phyloP scores from a whole-genome alignment of 2,113 vertebrate species.

The Octodon degus region DNA sequence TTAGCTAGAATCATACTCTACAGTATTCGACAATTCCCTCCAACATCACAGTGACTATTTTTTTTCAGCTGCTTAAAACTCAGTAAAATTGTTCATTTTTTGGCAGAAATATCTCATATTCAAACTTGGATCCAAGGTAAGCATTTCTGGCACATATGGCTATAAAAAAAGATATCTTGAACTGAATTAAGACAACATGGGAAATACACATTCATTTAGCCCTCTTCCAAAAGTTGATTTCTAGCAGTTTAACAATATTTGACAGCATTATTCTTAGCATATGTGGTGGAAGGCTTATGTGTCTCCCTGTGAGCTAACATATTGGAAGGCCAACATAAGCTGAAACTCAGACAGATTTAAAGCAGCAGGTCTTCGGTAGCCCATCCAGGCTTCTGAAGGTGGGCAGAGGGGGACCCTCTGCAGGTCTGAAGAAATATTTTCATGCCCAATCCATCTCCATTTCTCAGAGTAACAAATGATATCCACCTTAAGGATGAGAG shows the following conservation, averaged over 20 bases:
- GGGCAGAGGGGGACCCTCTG: background rate
- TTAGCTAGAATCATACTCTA: slow-evolving; percentile 46
- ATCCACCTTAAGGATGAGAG: background rate
- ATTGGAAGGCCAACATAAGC: slow-evolving; percentile 44
- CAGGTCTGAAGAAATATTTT: background rate
- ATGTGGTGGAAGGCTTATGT: slow-evolving; percentile 44
- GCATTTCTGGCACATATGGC: slow-evolving; percentile 77
- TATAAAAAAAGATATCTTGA: slow-evolving; percentile 70
- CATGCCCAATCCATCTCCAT: background rate
- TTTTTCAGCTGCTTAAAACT: slow-evolving; percentile 70
- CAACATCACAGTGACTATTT: slow-evolving; percentile 56
- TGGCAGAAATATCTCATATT: slow-evolving; percentile 73
- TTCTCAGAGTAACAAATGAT: background rate
- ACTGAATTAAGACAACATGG: slow-evolving; percentile 71
- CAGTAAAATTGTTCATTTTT: slow-evolving; percentile 72
- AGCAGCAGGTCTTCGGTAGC: slow-evolving; percentile 9
- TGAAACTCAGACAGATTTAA: slow-evolving; percentile 41
- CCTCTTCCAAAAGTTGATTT: slow-evolving; percentile 66
- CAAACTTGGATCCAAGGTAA: slow-evolving; percentile 78
- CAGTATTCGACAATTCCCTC: slow-evolving; percentile 54
- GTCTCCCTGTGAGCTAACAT: slow-evolving; percentile 63
- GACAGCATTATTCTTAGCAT: slow-evolving; percentile 73
- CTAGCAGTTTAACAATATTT: slow-evolving; percentile 74
- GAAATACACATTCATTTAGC: slow-evolving; percentile 75
- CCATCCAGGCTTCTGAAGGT: background rate